Conservation (phyloP, 1,140 invertebrate species). For the Drosophila paulistorum region DNA sequence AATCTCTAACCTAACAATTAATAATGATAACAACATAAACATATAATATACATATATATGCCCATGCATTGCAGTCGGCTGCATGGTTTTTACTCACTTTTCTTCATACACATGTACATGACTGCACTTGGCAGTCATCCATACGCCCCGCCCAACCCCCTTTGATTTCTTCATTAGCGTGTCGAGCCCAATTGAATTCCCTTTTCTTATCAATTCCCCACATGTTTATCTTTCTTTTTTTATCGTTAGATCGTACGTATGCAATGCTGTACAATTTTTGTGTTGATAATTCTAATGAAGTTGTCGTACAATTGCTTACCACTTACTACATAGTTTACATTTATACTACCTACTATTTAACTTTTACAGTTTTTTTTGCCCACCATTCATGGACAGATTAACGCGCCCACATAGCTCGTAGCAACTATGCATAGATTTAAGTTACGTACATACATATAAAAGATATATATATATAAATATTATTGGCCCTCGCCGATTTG, state of each 20-base stretch:
- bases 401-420: conserved; percentile 62
- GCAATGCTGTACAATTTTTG: conserved; percentile 24
- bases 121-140: background rate
- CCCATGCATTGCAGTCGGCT: conserved; percentile 25
- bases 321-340: conserved; percentile 41
- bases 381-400: conserved; percentile 57
- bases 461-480: conserved; percentile 8
- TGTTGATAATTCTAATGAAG: conserved; percentile 26
- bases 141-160: background rate
- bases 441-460: conserved; percentile 40
- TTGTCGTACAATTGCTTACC: conserved; percentile 49
- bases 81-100: conserved; percentile 39
- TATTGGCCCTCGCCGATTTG: conserved; percentile 29
- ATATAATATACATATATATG: conserved; percentile 19
- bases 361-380: conserved; percentile 53
- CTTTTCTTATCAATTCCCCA: background rate
- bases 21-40: conserved; percentile 29
- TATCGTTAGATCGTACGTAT: conserved; percentile 23
- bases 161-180: background rate
- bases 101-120: conserved; percentile 2
- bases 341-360: conserved; percentile 50
- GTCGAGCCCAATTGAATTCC: background rate
- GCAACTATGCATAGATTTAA: conserved; percentile 58
- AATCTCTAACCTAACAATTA: conserved; percentile 66
- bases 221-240: conserved; percentile 26